phyloP scores from a whole-genome alignment of 2,888 invertebrate species.

The Allophyes oxyacanthae region DNA sequence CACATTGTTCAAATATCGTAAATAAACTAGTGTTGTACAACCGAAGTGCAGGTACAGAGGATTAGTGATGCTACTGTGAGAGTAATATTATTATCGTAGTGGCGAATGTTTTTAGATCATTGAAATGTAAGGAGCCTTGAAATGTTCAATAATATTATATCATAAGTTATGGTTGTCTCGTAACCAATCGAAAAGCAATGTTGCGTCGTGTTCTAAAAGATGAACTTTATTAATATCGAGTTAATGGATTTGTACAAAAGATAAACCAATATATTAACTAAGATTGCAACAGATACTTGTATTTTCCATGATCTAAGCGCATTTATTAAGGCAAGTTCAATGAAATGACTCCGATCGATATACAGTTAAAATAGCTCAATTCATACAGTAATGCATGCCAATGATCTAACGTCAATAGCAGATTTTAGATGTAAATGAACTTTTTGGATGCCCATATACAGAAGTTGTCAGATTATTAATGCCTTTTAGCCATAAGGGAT shows the following conservation, averaged over 20 bases:
- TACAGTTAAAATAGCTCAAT: conserved; percentile 42
- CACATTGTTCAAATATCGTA: conserved; percentile 18
- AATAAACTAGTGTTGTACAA: conserved; percentile 27
- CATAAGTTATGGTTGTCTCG: conserved; percentile 50
- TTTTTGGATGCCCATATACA: conserved; percentile 81
- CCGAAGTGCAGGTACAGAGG: conserved; percentile 18
- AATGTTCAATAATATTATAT: conserved; percentile 56
- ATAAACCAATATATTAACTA: conserved; percentile 34
- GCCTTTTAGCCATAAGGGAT: conserved; percentile 84
- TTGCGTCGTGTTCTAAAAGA: conserved; percentile 50
- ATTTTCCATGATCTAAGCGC: conserved; percentile 59
- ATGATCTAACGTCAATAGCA: conserved; percentile 64
- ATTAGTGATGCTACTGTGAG: conserved; percentile 40
- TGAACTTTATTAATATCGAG: conserved; percentile 33
- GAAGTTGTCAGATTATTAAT: conserved; percentile 74
- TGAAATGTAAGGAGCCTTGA: conserved; percentile 57
- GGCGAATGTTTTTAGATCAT: conserved; percentile 59
- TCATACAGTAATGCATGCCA: conserved; percentile 61
- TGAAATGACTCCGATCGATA: conserved; percentile 36
- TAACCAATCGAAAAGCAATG: conserved; percentile 54
- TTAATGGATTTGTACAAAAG: conserved; percentile 42
- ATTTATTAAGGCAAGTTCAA: conserved; percentile 43
- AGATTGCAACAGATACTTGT: conserved; percentile 31
- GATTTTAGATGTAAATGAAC: conserved; percentile 62
- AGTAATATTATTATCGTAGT: conserved; percentile 41